Evolutionary conservation across 2,888 invertebrate genomes (phyloP).

Genomic region (Epistrophe grossulariae): DNA sequence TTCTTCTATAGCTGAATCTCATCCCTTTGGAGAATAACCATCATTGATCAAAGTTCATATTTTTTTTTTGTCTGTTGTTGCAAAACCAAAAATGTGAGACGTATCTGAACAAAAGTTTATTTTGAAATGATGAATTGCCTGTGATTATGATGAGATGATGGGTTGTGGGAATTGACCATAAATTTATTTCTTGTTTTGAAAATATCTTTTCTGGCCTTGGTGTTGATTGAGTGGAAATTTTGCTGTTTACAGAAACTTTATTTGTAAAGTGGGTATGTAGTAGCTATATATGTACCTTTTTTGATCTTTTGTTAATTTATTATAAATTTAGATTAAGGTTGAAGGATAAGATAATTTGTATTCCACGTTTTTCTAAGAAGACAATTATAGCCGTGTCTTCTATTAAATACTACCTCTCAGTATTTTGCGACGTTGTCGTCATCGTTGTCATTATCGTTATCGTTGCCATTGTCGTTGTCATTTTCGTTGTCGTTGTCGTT

Average conservation of each 20-base stretch:
- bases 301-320: too few relatives aligned
- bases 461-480: too few relatives aligned
- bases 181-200: neutral
- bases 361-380: too few relatives aligned
- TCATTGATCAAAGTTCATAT: constrained; percentile 4
- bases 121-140: constrained; percentile 21
- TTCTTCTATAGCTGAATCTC: neutral
- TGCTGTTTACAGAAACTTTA: neutral
- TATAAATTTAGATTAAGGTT: too few relatives aligned
- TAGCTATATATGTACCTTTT: too few relatives aligned
- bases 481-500: too few relatives aligned
- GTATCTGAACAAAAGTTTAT: constrained; percentile 9
- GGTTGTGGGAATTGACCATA: constrained; percentile 17
- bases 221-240: constrained; percentile 23
- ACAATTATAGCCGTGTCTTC: too few relatives aligned
- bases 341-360: too few relatives aligned
- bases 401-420: too few relatives aligned
- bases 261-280: neutral
- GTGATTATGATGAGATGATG: neutral
- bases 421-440: too few relatives aligned
- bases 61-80: neutral
- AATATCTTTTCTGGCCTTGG: neutral
- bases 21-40: neutral
- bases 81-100: neutral
- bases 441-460: too few relatives aligned